Conservation (phyloP, 1,140 invertebrate species). For the Drosophila athabasca region DNA sequence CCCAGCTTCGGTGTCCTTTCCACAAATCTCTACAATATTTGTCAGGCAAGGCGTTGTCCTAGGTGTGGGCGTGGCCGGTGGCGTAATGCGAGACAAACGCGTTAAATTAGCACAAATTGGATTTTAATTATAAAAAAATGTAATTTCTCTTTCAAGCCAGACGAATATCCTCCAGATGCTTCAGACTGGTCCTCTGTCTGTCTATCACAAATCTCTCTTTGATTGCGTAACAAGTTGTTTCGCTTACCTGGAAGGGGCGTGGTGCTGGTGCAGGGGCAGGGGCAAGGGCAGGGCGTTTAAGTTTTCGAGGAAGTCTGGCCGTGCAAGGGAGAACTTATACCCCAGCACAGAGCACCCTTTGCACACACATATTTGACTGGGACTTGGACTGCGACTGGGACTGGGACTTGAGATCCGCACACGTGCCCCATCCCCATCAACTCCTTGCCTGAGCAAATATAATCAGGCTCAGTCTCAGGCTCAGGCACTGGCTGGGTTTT, state of each 20-base stretch:
- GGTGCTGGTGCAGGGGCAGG: too few relatives aligned
- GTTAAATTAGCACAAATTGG: constrained; percentile 66
- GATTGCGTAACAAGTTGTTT: constrained; percentile 23
- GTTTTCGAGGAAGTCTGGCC: background rate
- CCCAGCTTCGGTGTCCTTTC: too few relatives aligned
- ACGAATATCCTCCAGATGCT: background rate
- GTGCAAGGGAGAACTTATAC: background rate
- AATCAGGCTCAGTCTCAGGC: constrained; percentile 20
- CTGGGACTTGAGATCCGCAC: constrained; percentile 8
- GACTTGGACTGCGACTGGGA: too few relatives aligned
- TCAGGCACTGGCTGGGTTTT: background rate
- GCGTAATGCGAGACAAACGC: constrained; percentile 56
- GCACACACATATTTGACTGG: constrained; percentile 9
- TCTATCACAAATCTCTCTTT: constrained; percentile 20
- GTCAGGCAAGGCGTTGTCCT: constrained; percentile 5
- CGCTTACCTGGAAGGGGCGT: background rate
- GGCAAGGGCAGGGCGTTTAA: too few relatives aligned
- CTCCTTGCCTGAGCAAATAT: constrained; percentile 46
- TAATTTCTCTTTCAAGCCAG: constrained; percentile 34
- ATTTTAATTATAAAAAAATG: constrained; percentile 65
- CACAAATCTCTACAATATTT: constrained; percentile 15
- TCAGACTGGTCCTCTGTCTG: background rate
- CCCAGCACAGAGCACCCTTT: background rate
- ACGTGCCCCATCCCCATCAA: constrained; percentile 21
- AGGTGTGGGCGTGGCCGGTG: constrained; percentile 2